phyloP scores from a whole-genome alignment of 2,797 vertebrate genomes.

The Scarus forsteni region DNA sequence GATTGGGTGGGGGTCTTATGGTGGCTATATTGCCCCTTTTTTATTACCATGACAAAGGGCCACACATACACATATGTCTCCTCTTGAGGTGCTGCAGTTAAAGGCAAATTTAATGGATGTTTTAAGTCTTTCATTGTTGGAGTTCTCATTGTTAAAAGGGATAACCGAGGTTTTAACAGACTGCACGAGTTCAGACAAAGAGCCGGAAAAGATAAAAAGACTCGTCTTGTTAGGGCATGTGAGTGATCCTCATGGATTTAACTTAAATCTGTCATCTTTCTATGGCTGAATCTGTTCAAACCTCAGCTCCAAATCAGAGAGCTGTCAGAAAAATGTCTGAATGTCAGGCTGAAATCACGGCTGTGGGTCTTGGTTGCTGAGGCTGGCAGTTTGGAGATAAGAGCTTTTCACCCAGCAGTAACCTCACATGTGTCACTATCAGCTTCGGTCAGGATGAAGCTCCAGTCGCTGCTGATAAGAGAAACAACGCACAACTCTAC shows the following conservation, averaged over 20 bases:
- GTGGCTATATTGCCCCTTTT: slow-evolving; percentile 52
- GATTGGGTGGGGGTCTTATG: slow-evolving; percentile 48
- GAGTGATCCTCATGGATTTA: slow-evolving; percentile 32
- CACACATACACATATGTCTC: slow-evolving; percentile 61
- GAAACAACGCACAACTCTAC: slow-evolving; percentile 10
- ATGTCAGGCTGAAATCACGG: slow-evolving; percentile 20
- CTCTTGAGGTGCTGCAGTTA: slow-evolving; percentile 56
- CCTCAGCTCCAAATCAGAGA: not conserved
- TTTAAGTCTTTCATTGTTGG: slow-evolving; percentile 55
- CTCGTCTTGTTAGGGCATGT: slow-evolving; percentile 22
- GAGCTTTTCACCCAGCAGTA: slow-evolving; percentile 22
- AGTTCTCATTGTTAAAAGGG: slow-evolving; percentile 53
- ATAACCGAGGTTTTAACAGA: slow-evolving; percentile 62
- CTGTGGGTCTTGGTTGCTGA: not conserved
- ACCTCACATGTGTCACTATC: slow-evolving; percentile 34
- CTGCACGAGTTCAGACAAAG: slow-evolving; percentile 41
- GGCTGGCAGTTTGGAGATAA: slow-evolving; percentile 55
- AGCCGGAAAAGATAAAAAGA: slow-evolving; percentile 8
- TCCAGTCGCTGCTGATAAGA: slow-evolving; percentile 35
- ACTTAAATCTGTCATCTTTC: not conserved
- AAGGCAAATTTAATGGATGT: slow-evolving; percentile 66
- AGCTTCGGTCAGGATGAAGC: slow-evolving; percentile 44
- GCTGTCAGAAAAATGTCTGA: not conserved
- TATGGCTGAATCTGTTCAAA: slow-evolving; percentile 3
- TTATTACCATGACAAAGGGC: slow-evolving; percentile 72